Evolutionary conservation across 1,140 invertebrate species (phyloP), one percentile per base, ranked within the genome.

Genomic region (Diabrotica undecimpunctata): DNA sequence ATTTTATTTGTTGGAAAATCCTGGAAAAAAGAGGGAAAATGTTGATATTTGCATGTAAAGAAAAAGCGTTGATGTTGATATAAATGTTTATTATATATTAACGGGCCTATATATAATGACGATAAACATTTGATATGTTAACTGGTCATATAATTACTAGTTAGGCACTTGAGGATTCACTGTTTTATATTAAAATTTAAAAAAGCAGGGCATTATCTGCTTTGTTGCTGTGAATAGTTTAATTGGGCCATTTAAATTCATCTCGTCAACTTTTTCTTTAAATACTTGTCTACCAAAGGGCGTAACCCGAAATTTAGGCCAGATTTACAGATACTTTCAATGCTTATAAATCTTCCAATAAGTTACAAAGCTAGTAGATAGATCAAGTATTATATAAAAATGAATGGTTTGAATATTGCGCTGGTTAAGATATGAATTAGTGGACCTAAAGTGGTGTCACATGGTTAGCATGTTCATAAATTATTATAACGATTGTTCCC

Each of bases 1-100:
- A n/a, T 46, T 46, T 46, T 10, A 46, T 10, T 10, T 46, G 41
- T 46, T 46, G 41, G n/a, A 46, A n/a, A 46, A 46, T 25, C 25
- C 25, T 25, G 25, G n/a, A 46, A 46, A 46, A 46, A 5, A 46
- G 8, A 46, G 8, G 41, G n/a, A n/a, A 10, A 46, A 46, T 46
- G 41, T 46, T 46, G 41, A 46, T 46, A 46, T 46, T 60, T 46
- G 39, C 41, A 46, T 60, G 58, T 50, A 60, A 50, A 60, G 36
- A 57, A 38, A 35, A 58, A 41, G 38, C 12, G 58, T 58, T 39
- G 56, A 50, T 60, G 58, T 60, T 60, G 13, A 60, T 46, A 46
- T 46, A 60, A 14, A 36, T 46, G 37, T 60, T 9, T 54, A 54
- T n/a, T 11, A 60, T 39, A 60, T 39, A 25, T 14, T 50, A 60